Evolutionary conservation across 2,888 invertebrate genomes (phyloP).

Genomic region (Xanthorhoe designata): DNA sequence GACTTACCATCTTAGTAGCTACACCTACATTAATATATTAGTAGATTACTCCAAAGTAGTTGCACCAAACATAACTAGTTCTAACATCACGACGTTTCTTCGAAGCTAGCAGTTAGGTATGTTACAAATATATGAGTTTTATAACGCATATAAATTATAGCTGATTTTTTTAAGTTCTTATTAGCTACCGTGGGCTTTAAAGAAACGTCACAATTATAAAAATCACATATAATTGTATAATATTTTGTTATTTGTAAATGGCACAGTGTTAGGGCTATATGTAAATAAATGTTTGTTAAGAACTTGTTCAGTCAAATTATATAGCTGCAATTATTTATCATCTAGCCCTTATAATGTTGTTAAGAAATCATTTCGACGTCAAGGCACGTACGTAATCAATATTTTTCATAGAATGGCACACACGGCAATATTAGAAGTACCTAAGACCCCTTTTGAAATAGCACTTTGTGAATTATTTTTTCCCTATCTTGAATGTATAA

Average conservation of each 20-base stretch:
- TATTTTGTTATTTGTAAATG: constrained; percentile 39
- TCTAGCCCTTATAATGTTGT: constrained; percentile 28
- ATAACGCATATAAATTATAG: constrained; percentile 10
- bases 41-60: constrained; percentile 53
- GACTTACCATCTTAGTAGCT: constrained; percentile 37
- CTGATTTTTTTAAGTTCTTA: neutral
- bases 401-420: constrained; percentile 43
- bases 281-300: constrained; percentile 1
- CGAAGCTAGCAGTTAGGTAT: constrained; percentile 23
- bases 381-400: constrained; percentile 39
- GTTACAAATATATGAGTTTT: constrained; percentile 12
- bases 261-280: constrained; percentile 37
- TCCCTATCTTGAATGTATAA: constrained; percentile 29
- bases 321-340: constrained; percentile 20
- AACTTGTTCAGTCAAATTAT: neutral
- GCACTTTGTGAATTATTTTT: constrained; percentile 48
- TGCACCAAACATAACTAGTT: constrained; percentile 57
- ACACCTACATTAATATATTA: constrained; percentile 44
- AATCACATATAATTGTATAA: constrained; percentile 33
- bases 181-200: constrained; percentile 23
- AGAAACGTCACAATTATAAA: constrained; percentile 35
- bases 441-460: constrained; percentile 38
- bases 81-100: constrained; percentile 35
- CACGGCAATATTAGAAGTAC: constrained; percentile 40
- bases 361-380: constrained; percentile 23